Evolutionary conservation across 2,888 invertebrate genomes (phyloP).

Genomic region (Cephalotes varians): DNA sequence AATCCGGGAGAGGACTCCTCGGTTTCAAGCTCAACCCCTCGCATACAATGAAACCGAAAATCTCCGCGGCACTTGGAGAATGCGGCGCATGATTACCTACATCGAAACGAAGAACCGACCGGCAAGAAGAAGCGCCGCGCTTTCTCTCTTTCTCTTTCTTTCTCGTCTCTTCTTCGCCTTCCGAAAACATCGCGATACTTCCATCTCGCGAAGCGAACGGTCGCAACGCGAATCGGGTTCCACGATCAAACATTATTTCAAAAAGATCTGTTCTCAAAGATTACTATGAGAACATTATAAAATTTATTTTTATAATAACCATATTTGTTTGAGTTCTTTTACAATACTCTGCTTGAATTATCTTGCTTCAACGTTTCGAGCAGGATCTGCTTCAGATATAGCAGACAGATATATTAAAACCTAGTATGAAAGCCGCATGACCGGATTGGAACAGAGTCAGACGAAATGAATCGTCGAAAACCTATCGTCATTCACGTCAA

Average conservation of each 20-base stretch:
- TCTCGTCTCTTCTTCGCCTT: not conserved
- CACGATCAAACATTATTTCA: conserved; percentile 5
- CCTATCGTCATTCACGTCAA: conserved; percentile 66
- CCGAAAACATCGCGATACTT: conserved; percentile 44
- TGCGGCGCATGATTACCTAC: conserved; percentile 81
- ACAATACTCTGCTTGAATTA: conserved; percentile 1
- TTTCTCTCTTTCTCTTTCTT: conserved; percentile 31
- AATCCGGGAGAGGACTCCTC: conserved; percentile 35
- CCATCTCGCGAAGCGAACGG: conserved; percentile 34
- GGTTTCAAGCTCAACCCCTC: conserved; percentile 64
- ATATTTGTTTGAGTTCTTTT: not conserved
- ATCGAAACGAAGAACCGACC: conserved; percentile 70
- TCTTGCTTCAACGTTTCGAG: not conserved
- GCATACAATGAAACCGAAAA: conserved; percentile 79
- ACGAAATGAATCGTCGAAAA: conserved; percentile 68
- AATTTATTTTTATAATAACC: not conserved
- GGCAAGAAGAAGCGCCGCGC: conserved; percentile 62
- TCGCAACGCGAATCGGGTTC: conserved; percentile 8
- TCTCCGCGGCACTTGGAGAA: conserved; percentile 78
- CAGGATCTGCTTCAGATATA: conserved; percentile 39
- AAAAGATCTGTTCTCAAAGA: conserved; percentile 2
- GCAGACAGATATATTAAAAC: conserved; percentile 62
- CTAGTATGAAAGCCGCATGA: conserved; percentile 62
- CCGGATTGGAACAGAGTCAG: conserved; percentile 55
- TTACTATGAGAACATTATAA: not conserved